Evolutionary conservation across 2,888 invertebrate genomes (phyloP), one percentile per base, ranked within the genome.

Genomic region (Trissolcus brochymenae): DNA sequence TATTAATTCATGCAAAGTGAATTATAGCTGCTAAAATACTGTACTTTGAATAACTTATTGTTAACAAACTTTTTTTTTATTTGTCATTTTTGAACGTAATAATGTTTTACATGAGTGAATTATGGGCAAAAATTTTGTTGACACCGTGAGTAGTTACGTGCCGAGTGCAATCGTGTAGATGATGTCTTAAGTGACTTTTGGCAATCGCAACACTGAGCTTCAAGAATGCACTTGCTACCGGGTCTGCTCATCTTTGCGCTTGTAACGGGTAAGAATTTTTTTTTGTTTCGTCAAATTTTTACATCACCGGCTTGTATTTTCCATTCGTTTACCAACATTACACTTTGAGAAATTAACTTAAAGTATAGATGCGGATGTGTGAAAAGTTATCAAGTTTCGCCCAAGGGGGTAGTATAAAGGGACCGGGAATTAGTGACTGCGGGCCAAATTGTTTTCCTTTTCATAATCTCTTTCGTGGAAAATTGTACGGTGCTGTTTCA

Each of bases 111-210:
- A 14, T 46, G n/a, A 46, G 16, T 46, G 46, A 16, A 46, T 14
- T 46, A 6, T 14, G 14, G 16, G 46, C 14, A 46, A 46, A 1
- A 46, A 0, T 46, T 46, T 43, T 43, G 11, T 43, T 14, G 43
- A 43, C 43, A n/a, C 43, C 43, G 43, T 14, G 43, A 43, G 2
- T 43, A 3, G 43, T 43, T 43, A n/a, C 43, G 13, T 43, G 43
- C 43, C 6, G 43, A n/a, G 43, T 46, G 46, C 6, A 46, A 14
- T 14, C 14, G 64, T 65, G 65, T 21, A 73, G 57, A 66, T 65
- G 65, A 65, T 60, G 55, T 60, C 65, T 60, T 73, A 60, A 71
- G 70, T 70, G 70, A 70, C 55, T 70, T 70, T 70, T 29, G 67
- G 56, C 62, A 61, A 62, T 71, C 17, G 60, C 43, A 49, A 54